Conservation (phyloP, 1,140 invertebrate genomes). For the Frieseomelitta varia region DNA sequence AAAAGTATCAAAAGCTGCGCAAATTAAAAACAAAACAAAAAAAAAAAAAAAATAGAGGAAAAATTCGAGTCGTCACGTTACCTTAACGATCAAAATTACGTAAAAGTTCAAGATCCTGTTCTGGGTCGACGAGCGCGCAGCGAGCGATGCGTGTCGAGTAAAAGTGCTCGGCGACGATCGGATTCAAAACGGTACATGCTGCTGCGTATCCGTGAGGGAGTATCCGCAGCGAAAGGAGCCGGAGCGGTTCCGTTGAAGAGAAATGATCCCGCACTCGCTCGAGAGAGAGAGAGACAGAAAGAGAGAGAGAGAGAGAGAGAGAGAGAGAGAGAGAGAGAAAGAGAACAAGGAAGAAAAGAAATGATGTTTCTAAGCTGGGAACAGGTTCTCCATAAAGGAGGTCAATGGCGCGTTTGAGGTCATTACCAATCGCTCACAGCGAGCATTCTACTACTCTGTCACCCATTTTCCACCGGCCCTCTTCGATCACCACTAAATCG, state of each 20-base stretch:
- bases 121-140: no score
- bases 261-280: no score
- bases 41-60: not conserved
- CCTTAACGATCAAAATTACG: not conserved
- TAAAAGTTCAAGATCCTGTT: not conserved
- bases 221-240: slow-evolving; percentile 51
- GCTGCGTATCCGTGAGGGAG: slow-evolving; percentile 35
- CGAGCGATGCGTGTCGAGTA: slow-evolving; percentile 30
- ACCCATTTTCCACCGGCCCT: not conserved
- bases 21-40: not conserved
- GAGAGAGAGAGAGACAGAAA: no score
- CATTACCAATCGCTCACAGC: slow-evolving; percentile 57
- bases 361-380: slow-evolving; percentile 44
- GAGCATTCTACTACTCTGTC: slow-evolving; percentile 29
- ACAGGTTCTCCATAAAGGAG: slow-evolving; percentile 73
- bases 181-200: slow-evolving; percentile 59
- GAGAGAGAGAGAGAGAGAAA: not conserved
- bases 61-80: not conserved
- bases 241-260: no score
- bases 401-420: slow-evolving; percentile 73
- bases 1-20: no score
- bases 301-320: no score
- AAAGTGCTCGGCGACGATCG: slow-evolving; percentile 43
- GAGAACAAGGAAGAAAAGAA: slow-evolving; percentile 51
- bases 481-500: not conserved